phyloP scores from a whole-genome alignment of 2,113 vertebrate species.

The Sigmodon hispidus region DNA sequence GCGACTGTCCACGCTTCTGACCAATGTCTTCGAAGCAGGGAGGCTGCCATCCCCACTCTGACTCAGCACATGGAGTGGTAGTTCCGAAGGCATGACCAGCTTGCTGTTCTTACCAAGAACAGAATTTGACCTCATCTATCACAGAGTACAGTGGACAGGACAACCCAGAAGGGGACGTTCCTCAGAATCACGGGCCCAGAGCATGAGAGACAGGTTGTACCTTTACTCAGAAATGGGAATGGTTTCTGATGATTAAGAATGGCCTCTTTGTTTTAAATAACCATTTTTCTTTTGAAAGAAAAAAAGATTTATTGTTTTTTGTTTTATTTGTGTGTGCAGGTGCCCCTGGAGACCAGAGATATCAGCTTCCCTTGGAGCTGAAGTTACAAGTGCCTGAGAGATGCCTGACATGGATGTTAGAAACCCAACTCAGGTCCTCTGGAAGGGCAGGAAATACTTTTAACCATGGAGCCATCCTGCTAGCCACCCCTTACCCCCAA shows the following conservation, averaged over 20 bases:
- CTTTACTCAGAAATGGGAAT: background rate
- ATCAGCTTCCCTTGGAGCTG: background rate
- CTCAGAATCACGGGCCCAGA: accelerated
- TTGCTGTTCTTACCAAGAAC: background rate
- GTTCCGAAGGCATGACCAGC: background rate
- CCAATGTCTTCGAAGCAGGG: background rate
- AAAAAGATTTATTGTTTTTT: background rate
- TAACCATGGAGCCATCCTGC: background rate
- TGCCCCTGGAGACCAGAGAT: background rate
- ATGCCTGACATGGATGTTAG: background rate
- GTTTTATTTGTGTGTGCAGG: background rate
- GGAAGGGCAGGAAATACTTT: background rate
- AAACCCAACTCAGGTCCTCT: background rate
- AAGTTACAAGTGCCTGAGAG: background rate
- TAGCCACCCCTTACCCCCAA: background rate
- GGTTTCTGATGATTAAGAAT: background rate
- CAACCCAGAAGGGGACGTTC: background rate
- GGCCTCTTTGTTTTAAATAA: background rate
- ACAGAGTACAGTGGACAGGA: background rate
- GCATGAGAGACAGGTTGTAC: accelerated
- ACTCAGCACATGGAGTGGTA: background rate
- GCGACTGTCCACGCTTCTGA: background rate
- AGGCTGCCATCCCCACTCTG: background rate
- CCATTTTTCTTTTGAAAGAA: background rate
- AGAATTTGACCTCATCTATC: constrained; percentile 61